A percentile compares a stretch with the other conserved stretches of the same genome.
Conservation (phyloP, 2,113 vertebrate species). For the Phalacrocorax carbo region DNA sequence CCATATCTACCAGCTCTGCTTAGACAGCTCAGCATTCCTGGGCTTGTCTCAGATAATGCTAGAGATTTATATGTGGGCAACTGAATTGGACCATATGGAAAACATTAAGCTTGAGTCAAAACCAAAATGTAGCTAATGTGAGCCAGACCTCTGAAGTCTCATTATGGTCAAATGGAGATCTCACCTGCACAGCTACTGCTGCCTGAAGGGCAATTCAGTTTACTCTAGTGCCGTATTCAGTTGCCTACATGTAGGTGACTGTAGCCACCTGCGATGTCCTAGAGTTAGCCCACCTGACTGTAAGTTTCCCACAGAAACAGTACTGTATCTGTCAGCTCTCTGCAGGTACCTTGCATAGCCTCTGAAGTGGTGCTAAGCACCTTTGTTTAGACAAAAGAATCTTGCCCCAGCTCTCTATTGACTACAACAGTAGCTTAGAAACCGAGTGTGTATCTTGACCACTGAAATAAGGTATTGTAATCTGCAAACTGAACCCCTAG, state of each 20-base stretch:
- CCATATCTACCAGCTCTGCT: neutral
- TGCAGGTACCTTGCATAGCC: neutral
- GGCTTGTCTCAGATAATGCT: neutral
- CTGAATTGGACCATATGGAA: neutral
- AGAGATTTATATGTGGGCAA: neutral
- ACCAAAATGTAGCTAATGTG: neutral
- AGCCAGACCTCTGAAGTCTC: neutral
- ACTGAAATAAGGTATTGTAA: neutral
- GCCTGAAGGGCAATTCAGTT: neutral
- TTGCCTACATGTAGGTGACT: neutral
- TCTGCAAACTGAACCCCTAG: neutral
- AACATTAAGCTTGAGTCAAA: neutral
- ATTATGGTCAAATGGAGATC: neutral
- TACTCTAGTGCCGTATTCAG: neutral
- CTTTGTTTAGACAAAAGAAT: neutral
- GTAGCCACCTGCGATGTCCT: neutral
- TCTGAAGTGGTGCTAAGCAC: rapidly evolving
- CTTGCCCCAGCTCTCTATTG: neutral
- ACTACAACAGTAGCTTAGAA: neutral
- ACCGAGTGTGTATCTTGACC: neutral
- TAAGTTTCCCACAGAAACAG: neutral
- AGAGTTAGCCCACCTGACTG: neutral
- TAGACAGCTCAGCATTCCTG: neutral
- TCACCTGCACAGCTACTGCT: neutral
- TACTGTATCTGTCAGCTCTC: neutral